Conservation (phyloP, 2,797 vertebrate genomes). For the Knipowitschia caucasica region DNA sequence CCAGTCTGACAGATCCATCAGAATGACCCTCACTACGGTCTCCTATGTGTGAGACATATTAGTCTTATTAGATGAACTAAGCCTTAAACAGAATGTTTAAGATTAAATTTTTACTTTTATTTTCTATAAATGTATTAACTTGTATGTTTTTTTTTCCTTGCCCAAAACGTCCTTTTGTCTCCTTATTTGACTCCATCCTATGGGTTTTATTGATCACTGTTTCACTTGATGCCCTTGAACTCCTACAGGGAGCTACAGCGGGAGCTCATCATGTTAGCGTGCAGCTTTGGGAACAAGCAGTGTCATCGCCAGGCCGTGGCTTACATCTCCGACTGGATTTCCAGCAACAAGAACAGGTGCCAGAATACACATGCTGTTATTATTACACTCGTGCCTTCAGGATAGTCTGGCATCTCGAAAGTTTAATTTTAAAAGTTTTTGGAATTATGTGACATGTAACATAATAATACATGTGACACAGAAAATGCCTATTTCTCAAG, state of each 20-base stretch:
- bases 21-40: too few relatives aligned
- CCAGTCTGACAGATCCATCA: too few relatives aligned
- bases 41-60: too few relatives aligned
- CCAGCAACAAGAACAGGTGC: conserved; percentile 96
- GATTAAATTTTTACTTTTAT: too few relatives aligned
- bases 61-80: too few relatives aligned
- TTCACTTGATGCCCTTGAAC: not conserved
- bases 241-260: conserved; percentile 85
- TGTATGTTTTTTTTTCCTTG: too few relatives aligned
- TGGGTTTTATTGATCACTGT: not conserved
- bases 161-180: not conserved
- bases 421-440: not conserved
- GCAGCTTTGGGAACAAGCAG: conserved; percentile 95
- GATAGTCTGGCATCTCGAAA: too few relatives aligned
- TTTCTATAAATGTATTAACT: too few relatives aligned
- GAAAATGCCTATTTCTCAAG: not conserved
- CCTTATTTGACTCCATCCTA: conserved; percentile 1
- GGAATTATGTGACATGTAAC: too few relatives aligned
- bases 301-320: conserved; percentile 93
- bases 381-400: not conserved
- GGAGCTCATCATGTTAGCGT: conserved; percentile 95
- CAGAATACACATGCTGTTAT: not conserved
- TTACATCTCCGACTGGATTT: conserved; percentile 97
- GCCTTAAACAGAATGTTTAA: too few relatives aligned
- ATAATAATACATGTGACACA: not conserved